Percentiles rank a stretch among this genome's conserved stretches.
Evolutionary conservation across 2,888 invertebrate genomes (phyloP).

Genomic region (Coleophora flavipennella): DNA sequence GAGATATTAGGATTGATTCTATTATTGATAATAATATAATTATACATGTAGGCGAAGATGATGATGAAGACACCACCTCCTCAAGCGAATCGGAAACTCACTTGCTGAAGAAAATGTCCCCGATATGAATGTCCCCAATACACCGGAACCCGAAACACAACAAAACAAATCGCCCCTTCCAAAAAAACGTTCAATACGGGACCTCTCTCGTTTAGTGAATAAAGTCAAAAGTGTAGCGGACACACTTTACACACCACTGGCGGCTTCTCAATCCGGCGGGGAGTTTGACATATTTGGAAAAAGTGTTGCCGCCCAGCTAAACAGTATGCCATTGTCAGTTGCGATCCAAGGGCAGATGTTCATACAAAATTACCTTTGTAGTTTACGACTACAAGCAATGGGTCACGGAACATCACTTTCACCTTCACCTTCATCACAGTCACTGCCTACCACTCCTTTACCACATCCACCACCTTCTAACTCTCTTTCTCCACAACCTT

Average conservation of each 20-base stretch:
- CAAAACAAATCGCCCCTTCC: slow-evolving; percentile 13
- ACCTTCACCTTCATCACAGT: not conserved
- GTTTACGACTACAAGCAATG: not conserved
- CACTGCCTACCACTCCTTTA: not conserved
- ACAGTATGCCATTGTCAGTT: slow-evolving; percentile 11
- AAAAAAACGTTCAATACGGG: slow-evolving; percentile 13
- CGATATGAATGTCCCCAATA: slow-evolving; percentile 1
- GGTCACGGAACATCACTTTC: not conserved
- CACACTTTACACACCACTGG: slow-evolving; percentile 8
- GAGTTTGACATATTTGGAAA: slow-evolving; percentile 16
- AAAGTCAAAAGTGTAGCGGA: slow-evolving; percentile 13
- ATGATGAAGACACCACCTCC: too few species aligned
- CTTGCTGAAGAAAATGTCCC: too few species aligned
- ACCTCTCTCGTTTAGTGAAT: slow-evolving; percentile 13
- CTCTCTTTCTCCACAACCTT: too few species aligned
- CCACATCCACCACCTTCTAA: too few species aligned
- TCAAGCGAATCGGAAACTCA: too few species aligned
- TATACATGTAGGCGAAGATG: too few species aligned
- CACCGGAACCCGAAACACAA: slow-evolving; percentile 9
- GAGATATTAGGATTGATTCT: too few species aligned
- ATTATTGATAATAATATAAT: too few species aligned
- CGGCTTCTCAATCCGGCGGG: slow-evolving; percentile 7
- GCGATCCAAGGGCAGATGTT: slow-evolving; percentile 11
- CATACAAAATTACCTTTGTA: slow-evolving; percentile 4
- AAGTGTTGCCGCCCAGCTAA: slow-evolving; percentile 7